Evolutionary conservation across 2,888 invertebrate genomes (phyloP), one percentile per base, ranked within the genome.

Genomic region (Iselma pallidipennis): DNA sequence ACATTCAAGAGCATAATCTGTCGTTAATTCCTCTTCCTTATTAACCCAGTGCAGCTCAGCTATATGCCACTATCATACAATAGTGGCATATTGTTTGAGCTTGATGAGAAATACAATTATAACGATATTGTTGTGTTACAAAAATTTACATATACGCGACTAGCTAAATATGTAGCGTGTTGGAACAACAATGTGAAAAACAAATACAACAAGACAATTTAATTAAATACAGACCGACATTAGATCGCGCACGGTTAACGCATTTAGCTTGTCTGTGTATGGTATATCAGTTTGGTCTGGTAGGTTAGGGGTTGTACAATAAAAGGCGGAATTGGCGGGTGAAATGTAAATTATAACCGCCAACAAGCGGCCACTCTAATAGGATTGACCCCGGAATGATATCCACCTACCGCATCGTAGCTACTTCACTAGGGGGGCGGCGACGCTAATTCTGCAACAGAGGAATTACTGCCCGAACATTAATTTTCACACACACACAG

Each of bases 1-100:
- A 70, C 66, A 65, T 61, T 63, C 60, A 67, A 57, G 58, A 61
- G 65, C 65, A 67, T 70, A 69, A 71, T 70, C 60, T 60, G 52
- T 55, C 49, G 54, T 60, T 54, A 37, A 54, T 31, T 12, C 42
- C 37, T 5, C 21, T 42, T 33, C 16, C 53, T 53, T 53, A 33
- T 23, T 53, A 29, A 53, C 50, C 23, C 7, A 1, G 14, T 25
- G 2, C 14, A 21, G 9, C 5, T 50, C 29, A 16, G 12, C 50
- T 23, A 26, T 28, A 49, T 25, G 49, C 21, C 19, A 49, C 23
- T 23, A 48, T 48, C n/a, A 33, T 33, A 16, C 16, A n/a, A 42
- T 42, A 42, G 12, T 10, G 4, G 42, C 42, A 42, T 42, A 37
- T 37, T 16, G 37, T 14, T 42, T 19, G 2, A 19, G 10, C 2